A percentile compares a stretch with the other conserved stretches of the same genome.
Evolutionary conservation across 2,888 invertebrate species (phyloP).

Genomic region (Metellina segmentata): DNA sequence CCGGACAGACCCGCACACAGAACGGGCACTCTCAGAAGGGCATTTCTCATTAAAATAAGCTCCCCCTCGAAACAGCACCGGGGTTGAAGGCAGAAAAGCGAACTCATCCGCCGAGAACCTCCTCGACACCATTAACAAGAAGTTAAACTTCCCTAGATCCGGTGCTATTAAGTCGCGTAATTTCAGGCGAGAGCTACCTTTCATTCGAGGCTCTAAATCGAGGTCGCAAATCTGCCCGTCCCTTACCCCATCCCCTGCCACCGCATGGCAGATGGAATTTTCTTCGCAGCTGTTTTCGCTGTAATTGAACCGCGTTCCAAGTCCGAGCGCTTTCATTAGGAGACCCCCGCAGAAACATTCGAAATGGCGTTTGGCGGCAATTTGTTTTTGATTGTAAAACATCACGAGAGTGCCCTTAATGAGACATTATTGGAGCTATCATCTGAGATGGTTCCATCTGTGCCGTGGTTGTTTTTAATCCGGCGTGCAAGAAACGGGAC

Average conservation of each 20-base stretch:
- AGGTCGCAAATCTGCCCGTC: not conserved
- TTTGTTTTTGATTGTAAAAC: not conserved
- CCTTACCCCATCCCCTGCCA: not conserved
- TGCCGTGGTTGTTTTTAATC: not conserved
- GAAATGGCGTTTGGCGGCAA: not conserved
- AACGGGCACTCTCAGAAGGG: too few relatives aligned
- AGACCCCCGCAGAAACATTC: not conserved
- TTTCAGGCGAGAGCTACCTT: not conserved
- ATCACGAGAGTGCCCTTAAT: not conserved
- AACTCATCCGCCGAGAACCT: not conserved
- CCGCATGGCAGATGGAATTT: not conserved
- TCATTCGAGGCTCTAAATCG: slow-evolving; percentile 6
- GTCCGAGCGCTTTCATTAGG: slow-evolving; percentile 20
- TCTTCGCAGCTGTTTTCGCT: slow-evolving; percentile 4
- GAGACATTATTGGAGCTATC: not conserved
- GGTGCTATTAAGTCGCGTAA: not conserved
- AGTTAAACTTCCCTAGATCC: not conserved
- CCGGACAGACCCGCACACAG: too few relatives aligned
- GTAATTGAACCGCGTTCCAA: slow-evolving; percentile 25
- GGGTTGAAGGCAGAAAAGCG: too few relatives aligned
- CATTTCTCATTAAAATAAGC: too few relatives aligned
- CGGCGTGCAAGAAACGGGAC: not conserved
- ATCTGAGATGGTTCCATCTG: not conserved
- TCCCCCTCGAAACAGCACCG: too few relatives aligned
- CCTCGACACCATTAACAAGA: slow-evolving; percentile 29